Conservation (phyloP, 2,113 vertebrate genomes). For the Crotophaga sulcirostris region DNA sequence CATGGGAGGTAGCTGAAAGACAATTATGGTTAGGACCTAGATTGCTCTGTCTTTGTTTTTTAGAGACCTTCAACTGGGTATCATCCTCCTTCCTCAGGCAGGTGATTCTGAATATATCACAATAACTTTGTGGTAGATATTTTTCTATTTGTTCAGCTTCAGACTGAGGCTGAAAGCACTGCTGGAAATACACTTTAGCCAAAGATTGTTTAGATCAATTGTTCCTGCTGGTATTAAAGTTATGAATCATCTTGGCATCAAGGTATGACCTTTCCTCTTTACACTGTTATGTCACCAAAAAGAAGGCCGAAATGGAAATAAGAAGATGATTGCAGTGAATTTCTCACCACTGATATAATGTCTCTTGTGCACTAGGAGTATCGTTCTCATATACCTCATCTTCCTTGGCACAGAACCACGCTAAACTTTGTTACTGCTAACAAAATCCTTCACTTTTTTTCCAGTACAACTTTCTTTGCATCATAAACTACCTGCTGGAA, state of each 20-base stretch:
- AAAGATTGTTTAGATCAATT: constrained; percentile 61
- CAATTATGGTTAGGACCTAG: neutral
- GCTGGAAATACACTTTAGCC: constrained; percentile 41
- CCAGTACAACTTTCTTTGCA: neutral
- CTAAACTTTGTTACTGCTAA: constrained; percentile 6
- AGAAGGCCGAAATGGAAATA: constrained; percentile 63
- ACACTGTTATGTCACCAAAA: constrained; percentile 59
- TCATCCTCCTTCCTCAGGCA: neutral
- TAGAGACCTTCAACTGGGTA: neutral
- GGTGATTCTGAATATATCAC: neutral
- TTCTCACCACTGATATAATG: constrained; percentile 64
- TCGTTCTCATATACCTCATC: constrained; percentile 35
- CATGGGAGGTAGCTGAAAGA: neutral
- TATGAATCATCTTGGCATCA: constrained; percentile 70
- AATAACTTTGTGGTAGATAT: neutral
- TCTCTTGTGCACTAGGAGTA: neutral
- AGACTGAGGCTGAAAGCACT: neutral
- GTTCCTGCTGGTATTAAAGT: constrained; percentile 67
- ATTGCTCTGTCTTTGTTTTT: neutral
- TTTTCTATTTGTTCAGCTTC: neutral
- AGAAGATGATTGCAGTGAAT: constrained; percentile 61
- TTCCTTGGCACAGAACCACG: constrained; percentile 21
- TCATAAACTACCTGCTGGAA: constrained; percentile 54
- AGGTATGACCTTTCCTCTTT: constrained; percentile 61
- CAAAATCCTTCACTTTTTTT: constrained; percentile 4